Evolutionary conservation across 2,888 invertebrate genomes (phyloP), one percentile per base, ranked within the genome.

Genomic region (Athetis lepigone): DNA sequence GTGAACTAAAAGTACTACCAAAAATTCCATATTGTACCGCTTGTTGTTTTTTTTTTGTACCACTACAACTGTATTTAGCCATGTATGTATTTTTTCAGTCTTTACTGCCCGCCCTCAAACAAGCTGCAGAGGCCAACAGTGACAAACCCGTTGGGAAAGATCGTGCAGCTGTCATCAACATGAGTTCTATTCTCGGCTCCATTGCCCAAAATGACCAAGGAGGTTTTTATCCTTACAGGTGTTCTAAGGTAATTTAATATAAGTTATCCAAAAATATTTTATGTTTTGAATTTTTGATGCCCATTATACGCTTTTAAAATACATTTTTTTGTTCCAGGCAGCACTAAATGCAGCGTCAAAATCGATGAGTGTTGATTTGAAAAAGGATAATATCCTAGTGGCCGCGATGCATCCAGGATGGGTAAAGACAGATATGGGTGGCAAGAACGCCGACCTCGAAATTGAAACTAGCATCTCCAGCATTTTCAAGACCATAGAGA

Each of bases 371-470:
- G 87, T 97, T 6, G 98, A 99, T 89, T 93, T 98, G 70, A 96
- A 96, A 85, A 95, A 96, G 39, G 96, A 97, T 77, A 96, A 96
- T 45, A 98, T 99, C 74, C 84, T 98, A 18, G 97, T 97, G 1
- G 95, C 97, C 0, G 95, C 95, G 58, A 87, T 99, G 65, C 98
- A 98, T 92, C 98, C 98, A 0, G 98, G 98, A 2, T 98, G 98
- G 98, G 98, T 98, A 7, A 96, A 97, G 86, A 99, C 98, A 0
- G 97, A 97, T 75, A 97, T 98, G 98, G 98, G 98, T 4, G 98
- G 98, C 4, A 90, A 95, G 39, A 96, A 96, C 75, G 98, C 98
- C 0, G 97, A 97, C 0, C 90, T 98, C 33, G 96, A 97, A 54
- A 93, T 98, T 1, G 96, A 97, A 23, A 95, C 96, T 1, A 97